Evolutionary conservation across 1,140 invertebrate genomes (phyloP).

Genomic region (Drosophila melanogaster): DNA sequence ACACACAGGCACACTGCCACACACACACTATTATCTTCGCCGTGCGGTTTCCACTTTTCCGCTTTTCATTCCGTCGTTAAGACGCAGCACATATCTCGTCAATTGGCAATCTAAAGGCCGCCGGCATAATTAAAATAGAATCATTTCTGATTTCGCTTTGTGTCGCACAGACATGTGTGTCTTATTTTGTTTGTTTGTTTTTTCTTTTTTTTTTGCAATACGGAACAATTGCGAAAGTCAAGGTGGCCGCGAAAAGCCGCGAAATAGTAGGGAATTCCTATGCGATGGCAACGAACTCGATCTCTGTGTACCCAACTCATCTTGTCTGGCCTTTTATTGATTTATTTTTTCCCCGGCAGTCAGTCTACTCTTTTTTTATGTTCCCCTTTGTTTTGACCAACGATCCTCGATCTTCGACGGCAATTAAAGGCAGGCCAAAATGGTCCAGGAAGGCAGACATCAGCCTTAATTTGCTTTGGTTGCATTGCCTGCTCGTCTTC

Average conservation of each 20-base stretch:
- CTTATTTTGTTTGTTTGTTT: neutral
- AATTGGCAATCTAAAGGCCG: constrained; percentile 79
- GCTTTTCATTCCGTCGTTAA: constrained; percentile 46
- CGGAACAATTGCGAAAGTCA: constrained; percentile 69
- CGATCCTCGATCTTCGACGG: constrained; percentile 25
- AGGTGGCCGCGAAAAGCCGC: constrained; percentile 49
- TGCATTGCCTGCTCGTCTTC: constrained; percentile 11
- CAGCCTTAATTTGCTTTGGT: constrained; percentile 62
- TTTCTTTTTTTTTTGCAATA: constrained; percentile 43
- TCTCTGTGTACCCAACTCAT: constrained; percentile 4
- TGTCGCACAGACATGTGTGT: constrained; percentile 4
- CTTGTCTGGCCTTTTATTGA: constrained; percentile 5
- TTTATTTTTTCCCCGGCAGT: neutral
- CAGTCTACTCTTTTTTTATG: neutral
- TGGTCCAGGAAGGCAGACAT: constrained; percentile 26
- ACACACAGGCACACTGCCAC: too few relatives aligned
- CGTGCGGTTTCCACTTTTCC: constrained; percentile 65
- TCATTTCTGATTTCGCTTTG: constrained; percentile 35
- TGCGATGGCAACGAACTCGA: constrained; percentile 52
- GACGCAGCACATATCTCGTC: constrained; percentile 56
- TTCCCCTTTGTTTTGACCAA: constrained; percentile 30
- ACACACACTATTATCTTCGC: constrained; percentile 27
- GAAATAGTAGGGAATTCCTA: constrained; percentile 29
- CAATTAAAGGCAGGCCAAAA: constrained; percentile 30
- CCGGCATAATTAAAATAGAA: constrained; percentile 74